Evolutionary conservation across 2,797 vertebrate genomes (phyloP).

Genomic region (Tadarida brasiliensis): DNA sequence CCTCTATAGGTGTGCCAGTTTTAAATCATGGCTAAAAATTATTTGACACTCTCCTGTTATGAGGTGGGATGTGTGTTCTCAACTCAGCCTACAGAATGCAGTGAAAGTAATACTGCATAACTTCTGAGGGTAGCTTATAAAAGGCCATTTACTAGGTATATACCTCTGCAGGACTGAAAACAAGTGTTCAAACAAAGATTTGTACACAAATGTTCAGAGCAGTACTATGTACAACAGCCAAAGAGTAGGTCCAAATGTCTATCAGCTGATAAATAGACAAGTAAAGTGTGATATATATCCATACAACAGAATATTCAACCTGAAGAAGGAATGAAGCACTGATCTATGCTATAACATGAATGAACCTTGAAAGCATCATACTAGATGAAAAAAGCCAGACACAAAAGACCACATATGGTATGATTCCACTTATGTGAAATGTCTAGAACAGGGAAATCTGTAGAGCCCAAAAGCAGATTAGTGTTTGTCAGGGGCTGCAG

Average conservation of each 20-base stretch:
- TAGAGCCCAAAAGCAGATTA: neutral
- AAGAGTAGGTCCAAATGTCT: neutral
- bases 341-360: neutral
- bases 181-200: neutral
- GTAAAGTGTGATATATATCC: neutral
- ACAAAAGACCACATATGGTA: neutral
- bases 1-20: neutral
- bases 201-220: neutral
- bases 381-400: neutral
- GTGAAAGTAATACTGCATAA: neutral
- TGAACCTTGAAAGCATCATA: neutral
- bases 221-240: neutral
- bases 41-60: neutral
- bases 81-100: neutral
- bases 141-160: neutral
- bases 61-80: neutral
- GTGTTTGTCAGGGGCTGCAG: neutral
- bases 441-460: neutral
- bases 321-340: neutral
- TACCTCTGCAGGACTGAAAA: neutral
- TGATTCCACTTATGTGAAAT: neutral
- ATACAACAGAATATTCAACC: neutral
- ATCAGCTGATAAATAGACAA: neutral
- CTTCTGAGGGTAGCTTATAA: neutral
- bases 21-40: neutral